Evolutionary conservation across 2,113 vertebrate genomes (phyloP), one percentile per base, ranked within the genome.

Genomic region (Chloebia gouldiae): DNA sequence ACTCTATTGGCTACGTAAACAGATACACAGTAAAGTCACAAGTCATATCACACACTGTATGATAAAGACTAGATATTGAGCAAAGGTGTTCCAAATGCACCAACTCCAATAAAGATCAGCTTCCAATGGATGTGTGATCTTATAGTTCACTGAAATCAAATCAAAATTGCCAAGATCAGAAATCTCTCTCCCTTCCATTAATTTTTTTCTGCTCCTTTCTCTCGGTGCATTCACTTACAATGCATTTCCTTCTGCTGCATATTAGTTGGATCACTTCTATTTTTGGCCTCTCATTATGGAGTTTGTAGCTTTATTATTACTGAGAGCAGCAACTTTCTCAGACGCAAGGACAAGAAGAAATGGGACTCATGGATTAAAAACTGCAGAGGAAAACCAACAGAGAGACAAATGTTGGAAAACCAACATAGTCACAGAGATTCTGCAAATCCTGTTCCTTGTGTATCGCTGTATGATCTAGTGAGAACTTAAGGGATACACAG

Each of bases 201-300:
- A 66, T 45, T 65, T 15, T 59, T 66, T 57, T 77, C 47, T 53
- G 24, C 30, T 65, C 23, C 21, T 70, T 84, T 75, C 56, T 53
- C 21, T 39, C 0, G 0, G 25, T 61, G 45, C 18, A 33, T 56
- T 69, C 45, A 53, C 22, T 75, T 21, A 31, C 1, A 40, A 15
- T 15, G 25, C 14, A 35, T 66, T 75, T 82, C 33, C 25, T 70
- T 69, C 54, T 78, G 27, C 10, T 44, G 19, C 10, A 10, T 23
- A 49, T 56, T 65, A 59, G 33, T 6, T 64, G 27, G 13, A 53
- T 33, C 1, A 1, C 21, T 68, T 63, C 18, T 37, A 39, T 54
- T 63, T 42, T 31, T 53, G n/a, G 70, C 22, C 28, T 81, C 85
- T 31, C 31, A 27, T 23, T 39, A 76, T 2, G 10, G 27, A 85